These are phyloP conservation scores for Drosophila kohkoa DNA, from an alignment of 1,140 invertebrate species.

Conservation along the genomic window DNA sequence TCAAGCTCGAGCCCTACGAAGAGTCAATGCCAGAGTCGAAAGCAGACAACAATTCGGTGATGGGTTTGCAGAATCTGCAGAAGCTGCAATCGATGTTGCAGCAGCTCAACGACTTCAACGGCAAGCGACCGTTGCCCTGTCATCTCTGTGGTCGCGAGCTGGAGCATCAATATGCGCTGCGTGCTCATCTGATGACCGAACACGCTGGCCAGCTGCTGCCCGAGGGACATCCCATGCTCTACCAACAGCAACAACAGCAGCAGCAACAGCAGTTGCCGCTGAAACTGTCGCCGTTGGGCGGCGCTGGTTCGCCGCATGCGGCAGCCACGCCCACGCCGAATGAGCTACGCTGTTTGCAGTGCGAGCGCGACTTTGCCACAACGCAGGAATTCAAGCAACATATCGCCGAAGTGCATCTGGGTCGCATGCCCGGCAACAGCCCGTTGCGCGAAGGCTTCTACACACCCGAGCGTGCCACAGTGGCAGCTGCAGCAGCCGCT, in stretches of 20 bases:
- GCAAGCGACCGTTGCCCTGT: slow-evolving; percentile 87
- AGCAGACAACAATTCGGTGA: slow-evolving; percentile 47
- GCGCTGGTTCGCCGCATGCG: slow-evolving; percentile 21
- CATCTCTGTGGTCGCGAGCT: slow-evolving; percentile 87
- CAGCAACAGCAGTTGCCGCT: slow-evolving; percentile 40
- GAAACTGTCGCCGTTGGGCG: slow-evolving; percentile 62
- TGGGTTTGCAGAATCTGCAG: slow-evolving; percentile 88
- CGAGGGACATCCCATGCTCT: slow-evolving; percentile 57
- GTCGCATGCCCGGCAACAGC: slow-evolving; percentile 53
- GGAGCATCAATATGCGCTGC: slow-evolving; percentile 87
- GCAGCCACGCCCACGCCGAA: slow-evolving; percentile 49
- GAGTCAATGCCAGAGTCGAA: slow-evolving; percentile 50
- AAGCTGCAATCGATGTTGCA: slow-evolving; percentile 96
- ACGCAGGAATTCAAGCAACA: slow-evolving; percentile 87
- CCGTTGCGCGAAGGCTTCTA: slow-evolving; percentile 80
- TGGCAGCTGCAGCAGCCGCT: slow-evolving; percentile 5
- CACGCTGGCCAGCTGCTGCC: slow-evolving; percentile 84
- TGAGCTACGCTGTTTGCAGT: slow-evolving; percentile 86
- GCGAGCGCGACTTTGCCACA: slow-evolving; percentile 87
- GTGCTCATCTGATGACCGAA: slow-evolving; percentile 88
- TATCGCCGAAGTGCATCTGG: slow-evolving; percentile 86
- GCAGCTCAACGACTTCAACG: slow-evolving; percentile 92
- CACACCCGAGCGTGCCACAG: slow-evolving; percentile 74
- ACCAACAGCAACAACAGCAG: slow-evolving; percentile 57
- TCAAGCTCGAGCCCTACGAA: slow-evolving; percentile 66